Percentiles rank a stretch among this genome's conserved stretches.
phyloP scores from a whole-genome alignment of 2,888 invertebrate genomes.

The Leptogaster cylindrica region DNA sequence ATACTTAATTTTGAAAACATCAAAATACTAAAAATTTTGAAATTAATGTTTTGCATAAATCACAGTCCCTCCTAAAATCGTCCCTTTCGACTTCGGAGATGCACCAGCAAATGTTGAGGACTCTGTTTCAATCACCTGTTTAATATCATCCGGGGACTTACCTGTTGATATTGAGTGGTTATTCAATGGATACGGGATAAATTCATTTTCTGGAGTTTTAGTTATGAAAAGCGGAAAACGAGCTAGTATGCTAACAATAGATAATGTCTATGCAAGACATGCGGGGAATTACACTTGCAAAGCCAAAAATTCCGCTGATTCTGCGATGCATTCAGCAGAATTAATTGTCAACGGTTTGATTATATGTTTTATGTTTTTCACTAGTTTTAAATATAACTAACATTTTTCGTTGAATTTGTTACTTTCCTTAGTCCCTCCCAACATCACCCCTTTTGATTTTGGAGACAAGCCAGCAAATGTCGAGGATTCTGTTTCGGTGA shows the following conservation, averaged over 20 bases:
- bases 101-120: constrained; percentile 68
- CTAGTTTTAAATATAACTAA: too few species aligned
- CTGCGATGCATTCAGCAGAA: constrained; percentile 65
- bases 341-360: constrained; percentile 66
- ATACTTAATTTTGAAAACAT: too few species aligned
- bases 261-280: constrained; percentile 68
- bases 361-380: background rate
- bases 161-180: constrained; percentile 72
- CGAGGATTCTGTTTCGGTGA: constrained; percentile 73
- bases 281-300: constrained; percentile 72
- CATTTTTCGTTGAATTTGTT: background rate
- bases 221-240: constrained; percentile 62
- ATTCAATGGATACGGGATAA: constrained; percentile 59
- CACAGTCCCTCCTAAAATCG: constrained; percentile 72
- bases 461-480: constrained; percentile 74
- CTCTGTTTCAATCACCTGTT: constrained; percentile 65
- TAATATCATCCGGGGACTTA: constrained; percentile 66
- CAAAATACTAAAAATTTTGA: too few species aligned
- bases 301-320: constrained; percentile 67
- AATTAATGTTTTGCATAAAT: too few species aligned
- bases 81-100: constrained; percentile 71
- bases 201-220: constrained; percentile 62
- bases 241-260: constrained; percentile 70
- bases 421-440: constrained; percentile 70
- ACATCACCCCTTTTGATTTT: constrained; percentile 77